Base-by-base conservation (phyloP, 2,888 invertebrate species). In the Atrina japonica region DNA sequence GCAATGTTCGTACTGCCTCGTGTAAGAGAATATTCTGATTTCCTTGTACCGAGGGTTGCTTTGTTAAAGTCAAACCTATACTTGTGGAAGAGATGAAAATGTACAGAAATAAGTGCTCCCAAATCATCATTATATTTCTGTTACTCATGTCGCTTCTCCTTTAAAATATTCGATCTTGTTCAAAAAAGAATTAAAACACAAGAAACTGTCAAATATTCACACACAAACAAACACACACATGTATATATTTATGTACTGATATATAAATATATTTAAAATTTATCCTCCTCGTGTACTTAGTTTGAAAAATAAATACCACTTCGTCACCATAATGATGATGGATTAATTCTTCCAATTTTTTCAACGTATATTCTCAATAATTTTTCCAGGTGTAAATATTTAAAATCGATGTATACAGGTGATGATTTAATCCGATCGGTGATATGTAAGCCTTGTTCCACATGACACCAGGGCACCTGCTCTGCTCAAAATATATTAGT, bases 1-100 rank as follows among this genome's bases (percentile, higher is more conserved):
- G 59, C 53, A 86, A 70, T 40, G 81, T 80, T 52, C 81, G 75
- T 29, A 85, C 81, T 16, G 83, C 80, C 67, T 83, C 71, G 49
- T 84, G 83, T 59, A 86, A 70, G 9, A 82, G 70, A 11, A 76
- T 64, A 56, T 78, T 79, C 41, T 70, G 49, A 3, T 58, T 49
- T 40, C 60, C 70, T 1, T 52, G 30, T 11, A 35, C 35, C n/a
- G 14, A 9, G 23, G n/a, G 9, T n/a, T n/a, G n/a, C 23, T 52
- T 35, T 52, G 29, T 21, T 6, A 40, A n/a, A 29, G 61, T 61
- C 21, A 63, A 40, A 35, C 63, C 27, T 7, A 49, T 11, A 52
- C 14, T 30, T 25, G 18, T 9, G 25, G 14, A 55, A 29, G n/a
- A 14, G 7, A 47, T 47, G 41, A 41, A 23, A 58, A 58, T 9